Evolutionary conservation across 1,140 invertebrate genomes (phyloP).

Genomic region (Trachelipus rathkii): DNA sequence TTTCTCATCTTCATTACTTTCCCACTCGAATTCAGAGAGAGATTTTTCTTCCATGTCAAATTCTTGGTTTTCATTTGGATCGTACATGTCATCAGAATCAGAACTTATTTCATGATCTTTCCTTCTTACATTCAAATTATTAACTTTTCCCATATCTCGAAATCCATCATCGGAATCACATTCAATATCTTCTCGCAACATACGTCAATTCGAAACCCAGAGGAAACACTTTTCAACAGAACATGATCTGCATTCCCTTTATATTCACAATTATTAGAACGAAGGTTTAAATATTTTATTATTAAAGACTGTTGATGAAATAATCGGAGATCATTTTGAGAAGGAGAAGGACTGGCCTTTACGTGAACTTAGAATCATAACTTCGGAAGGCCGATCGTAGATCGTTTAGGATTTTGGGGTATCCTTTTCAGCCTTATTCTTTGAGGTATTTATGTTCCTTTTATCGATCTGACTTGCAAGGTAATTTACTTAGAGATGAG

Average conservation of each 20-base stretch:
- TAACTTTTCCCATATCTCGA: too few species aligned
- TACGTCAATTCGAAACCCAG: too few species aligned
- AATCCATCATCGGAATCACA: too few species aligned
- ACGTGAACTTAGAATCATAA: not conserved
- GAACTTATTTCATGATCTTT: too few species aligned
- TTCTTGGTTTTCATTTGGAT: not conserved
- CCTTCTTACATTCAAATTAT: too few species aligned
- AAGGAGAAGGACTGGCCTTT: too few species aligned
- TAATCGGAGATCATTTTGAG: not conserved
- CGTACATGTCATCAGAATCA: not conserved
- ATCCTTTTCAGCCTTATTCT: not conserved
- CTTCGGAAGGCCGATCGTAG: too few species aligned
- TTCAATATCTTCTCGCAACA: too few species aligned
- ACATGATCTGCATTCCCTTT: not conserved
- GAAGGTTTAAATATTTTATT: not conserved
- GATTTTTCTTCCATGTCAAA: not conserved
- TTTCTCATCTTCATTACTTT: not conserved
- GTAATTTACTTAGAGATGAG: not conserved
- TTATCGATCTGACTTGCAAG: not conserved
- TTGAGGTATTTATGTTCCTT: not conserved
- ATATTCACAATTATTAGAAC: not conserved
- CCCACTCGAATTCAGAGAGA: not conserved
- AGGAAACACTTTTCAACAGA: too few species aligned
- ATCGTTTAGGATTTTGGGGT: too few species aligned
- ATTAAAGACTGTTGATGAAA: conserved; percentile 1